Base-by-base conservation (phyloP, 2,797 vertebrate species). In the Falco rusticolus region DNA sequence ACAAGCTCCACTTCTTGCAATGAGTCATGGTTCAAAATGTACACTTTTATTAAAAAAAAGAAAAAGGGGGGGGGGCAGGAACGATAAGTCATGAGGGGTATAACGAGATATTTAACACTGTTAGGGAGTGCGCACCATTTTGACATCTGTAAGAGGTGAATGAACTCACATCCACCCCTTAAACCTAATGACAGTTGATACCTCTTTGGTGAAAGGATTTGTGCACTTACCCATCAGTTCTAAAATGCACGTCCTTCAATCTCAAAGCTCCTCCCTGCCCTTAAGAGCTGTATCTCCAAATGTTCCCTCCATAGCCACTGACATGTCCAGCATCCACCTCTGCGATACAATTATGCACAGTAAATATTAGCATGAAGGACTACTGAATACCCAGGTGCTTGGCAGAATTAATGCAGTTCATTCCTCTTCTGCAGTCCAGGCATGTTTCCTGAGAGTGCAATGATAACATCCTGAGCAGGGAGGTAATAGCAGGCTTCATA, bases 391-490 rank as follows among this genome's bases (percentile, higher is more conserved):
- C 22, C 33, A 29, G n/a, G 24, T 69, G 74, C 31, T 72, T 63
- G 50, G 48, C 61, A 92, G 79, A 95, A 71, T 94, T 92, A 94
- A 92, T 81, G 84, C 61, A 60, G n/a, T 41, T 70, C 63, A 9
- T 72, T 63, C 43, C 41, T 91, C 60, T 87, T 88, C 65, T 81
- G 77, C 57, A 91, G 80, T 93, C 74, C 34, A 54, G 22, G n/a
- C 65, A 33, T 79, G 69, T 56, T 91, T 86, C 43, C 43, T 65
- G 41, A 19, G 63, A 31, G 4, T 81, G 39, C 29, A 72, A 3
- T 5, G 69, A 65, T 87, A 85, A 75, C 69, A 74, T 57, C 81
- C 75, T 50, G 89, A 74, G 75, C 53, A 57, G 53, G 45, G 53
- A 84, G 75, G 87, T 89, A 93, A 66, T 43, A 88, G 57, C 65